A percentile compares a stretch with the other conserved stretches of the same genome.
These are phyloP conservation scores for Aromia moschata DNA, from an alignment of 2,888 invertebrate species.

Conservation along the genomic window DNA sequence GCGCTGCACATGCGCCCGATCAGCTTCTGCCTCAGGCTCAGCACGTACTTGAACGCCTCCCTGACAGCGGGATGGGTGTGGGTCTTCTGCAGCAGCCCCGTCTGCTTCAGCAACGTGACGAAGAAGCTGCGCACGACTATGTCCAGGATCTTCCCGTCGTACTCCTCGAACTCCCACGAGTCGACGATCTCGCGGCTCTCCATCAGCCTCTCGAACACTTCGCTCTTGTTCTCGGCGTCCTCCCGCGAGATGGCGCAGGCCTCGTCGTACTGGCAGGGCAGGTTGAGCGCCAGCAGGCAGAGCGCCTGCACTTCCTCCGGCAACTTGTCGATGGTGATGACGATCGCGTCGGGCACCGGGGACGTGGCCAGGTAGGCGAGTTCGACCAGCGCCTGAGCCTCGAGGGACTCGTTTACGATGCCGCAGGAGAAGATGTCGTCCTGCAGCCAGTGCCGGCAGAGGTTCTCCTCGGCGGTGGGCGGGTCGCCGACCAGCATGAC, in stretches of 20 bases:
- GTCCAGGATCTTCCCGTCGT: slow-evolving; percentile 63
- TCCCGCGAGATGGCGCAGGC: slow-evolving; percentile 52
- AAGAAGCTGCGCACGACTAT: slow-evolving; percentile 64
- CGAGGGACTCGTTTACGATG: slow-evolving; percentile 45
- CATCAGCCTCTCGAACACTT: slow-evolving; percentile 59
- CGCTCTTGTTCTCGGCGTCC: slow-evolving; percentile 40
- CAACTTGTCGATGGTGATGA: slow-evolving; percentile 45
- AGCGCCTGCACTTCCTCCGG: slow-evolving; percentile 48
- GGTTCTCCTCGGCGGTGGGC: slow-evolving; percentile 61
- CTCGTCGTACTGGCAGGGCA: slow-evolving; percentile 58
- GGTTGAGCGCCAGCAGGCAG: slow-evolving; percentile 53
- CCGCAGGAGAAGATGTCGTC: slow-evolving; percentile 60
- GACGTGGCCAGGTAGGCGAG: slow-evolving; percentile 39
- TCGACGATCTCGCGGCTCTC: slow-evolving; percentile 60
- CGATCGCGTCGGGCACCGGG: slow-evolving; percentile 36
- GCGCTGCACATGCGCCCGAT: slow-evolving; percentile 48
- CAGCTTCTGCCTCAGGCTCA: slow-evolving; percentile 53
- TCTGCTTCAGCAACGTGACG: slow-evolving; percentile 66
- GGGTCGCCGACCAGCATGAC: slow-evolving; percentile 66
- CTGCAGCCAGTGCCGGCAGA: slow-evolving; percentile 63
- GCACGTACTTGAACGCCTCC: slow-evolving; percentile 57
- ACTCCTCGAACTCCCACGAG: slow-evolving; percentile 66
- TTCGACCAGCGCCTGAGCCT: slow-evolving; percentile 40
- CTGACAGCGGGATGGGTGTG: slow-evolving; percentile 48
- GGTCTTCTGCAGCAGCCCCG: slow-evolving; percentile 62